A percentile compares a stretch with the other conserved stretches of the same genome.
These are phyloP conservation scores for Thereva unica DNA, from an alignment of 2,888 invertebrate genomes.

Conservation along the genomic window DNA sequence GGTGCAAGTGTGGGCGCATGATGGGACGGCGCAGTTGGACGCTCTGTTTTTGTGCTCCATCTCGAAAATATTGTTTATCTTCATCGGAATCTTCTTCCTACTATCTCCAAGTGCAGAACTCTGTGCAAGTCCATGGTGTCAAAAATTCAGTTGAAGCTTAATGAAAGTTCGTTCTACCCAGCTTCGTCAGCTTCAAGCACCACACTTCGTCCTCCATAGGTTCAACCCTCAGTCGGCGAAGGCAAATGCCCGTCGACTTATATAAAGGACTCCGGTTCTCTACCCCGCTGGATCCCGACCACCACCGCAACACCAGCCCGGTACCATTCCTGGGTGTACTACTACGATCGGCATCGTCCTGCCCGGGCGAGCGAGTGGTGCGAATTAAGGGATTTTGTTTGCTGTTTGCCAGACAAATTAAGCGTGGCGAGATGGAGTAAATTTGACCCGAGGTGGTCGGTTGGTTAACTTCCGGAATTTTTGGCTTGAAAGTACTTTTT, in stretches of 20 bases:
- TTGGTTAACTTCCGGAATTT: constrained; percentile 33
- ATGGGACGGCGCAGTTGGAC: too few species aligned
- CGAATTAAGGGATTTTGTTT: constrained; percentile 37
- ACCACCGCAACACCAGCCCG: too few species aligned
- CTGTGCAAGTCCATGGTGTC: background rate
- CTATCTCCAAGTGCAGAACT: constrained; percentile 12
- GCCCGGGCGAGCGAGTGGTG: constrained; percentile 20
- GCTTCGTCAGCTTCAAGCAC: too few species aligned
- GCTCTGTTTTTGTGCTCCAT: background rate
- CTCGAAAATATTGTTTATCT: constrained; percentile 11
- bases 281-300: background rate
- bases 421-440: constrained; percentile 38
- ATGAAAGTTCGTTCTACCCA: too few species aligned
- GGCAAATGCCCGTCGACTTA: constrained; percentile 27
- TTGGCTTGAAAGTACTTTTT: constrained; percentile 25
- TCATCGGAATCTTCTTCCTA: constrained; percentile 26
- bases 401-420: constrained; percentile 37
- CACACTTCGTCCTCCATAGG: constrained; percentile 11
- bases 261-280: background rate
- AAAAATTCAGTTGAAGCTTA: too few species aligned
- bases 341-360: too few species aligned
- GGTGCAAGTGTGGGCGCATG: too few species aligned
- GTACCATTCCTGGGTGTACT: too few species aligned
- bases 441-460: constrained; percentile 38
- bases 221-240: constrained; percentile 20